Evolutionary conservation across 2,888 invertebrate species (phyloP), one percentile per base, ranked within the genome.

Genomic region (Catocala sponsa): DNA sequence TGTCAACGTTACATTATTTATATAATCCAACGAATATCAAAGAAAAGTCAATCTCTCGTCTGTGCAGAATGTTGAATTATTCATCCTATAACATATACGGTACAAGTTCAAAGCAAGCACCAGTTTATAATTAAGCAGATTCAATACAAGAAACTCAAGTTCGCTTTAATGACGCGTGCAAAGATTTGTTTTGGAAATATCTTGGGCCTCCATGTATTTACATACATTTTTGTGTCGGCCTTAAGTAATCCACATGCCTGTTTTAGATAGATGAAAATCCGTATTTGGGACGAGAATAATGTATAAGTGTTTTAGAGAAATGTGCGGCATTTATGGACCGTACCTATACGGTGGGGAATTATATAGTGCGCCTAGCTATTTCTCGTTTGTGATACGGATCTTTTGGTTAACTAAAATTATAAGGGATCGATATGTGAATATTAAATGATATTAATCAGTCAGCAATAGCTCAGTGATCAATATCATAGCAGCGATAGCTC

Each of bases 281-380:
- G 12, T 61, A 70, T 70, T 72, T 55, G 55, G 65, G 52, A 58
- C 56, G 44, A 55, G 63, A 59, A 75, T 70, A 78, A 68, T 74
- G 64, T 68, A 52, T 50, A 68, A 72, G 65, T 75, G 65, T 68
- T 78, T 72, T 68, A 62, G 63, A 68, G 63, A 62, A 66, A 65
- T 63, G 63, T 64, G 46, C 43, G 62, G 63, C 63, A 63, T 78
- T 64, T 65, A 70, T 68, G 56, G 57, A 60, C 59, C 63, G 63
- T 63, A n/a, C n/a, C n/a, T n/a, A 55, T 55, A 72, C 51, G 49
- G 32, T 46, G 0, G 43, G 61, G 62, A 55, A 69, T 67, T 74
- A 65, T 73, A 59, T 70, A 67, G 59, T 55, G 44, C 41, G 33
- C 48, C 25, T 15, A 50, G 38, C 49, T 50, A 52, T 72, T 68